Evolutionary conservation across 2,113 vertebrate species (phyloP).

Genomic region (Macrotis lagotis): DNA sequence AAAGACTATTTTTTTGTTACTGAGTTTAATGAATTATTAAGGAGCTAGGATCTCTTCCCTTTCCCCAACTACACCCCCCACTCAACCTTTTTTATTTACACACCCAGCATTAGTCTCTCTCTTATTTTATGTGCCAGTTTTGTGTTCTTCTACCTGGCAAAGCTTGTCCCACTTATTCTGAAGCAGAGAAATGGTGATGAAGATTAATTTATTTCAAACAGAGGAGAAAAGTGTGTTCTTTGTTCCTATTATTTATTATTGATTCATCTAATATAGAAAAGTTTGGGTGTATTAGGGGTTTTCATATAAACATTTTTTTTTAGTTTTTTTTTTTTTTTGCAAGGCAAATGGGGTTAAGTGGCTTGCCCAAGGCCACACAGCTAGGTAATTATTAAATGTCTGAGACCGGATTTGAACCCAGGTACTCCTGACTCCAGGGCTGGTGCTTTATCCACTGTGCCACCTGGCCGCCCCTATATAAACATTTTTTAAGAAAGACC

Average conservation of each 20-base stretch:
- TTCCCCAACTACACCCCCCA: not conserved
- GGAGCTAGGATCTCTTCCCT: conserved; percentile 51
- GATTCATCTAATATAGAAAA: conserved; percentile 17
- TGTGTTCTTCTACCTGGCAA: conserved; percentile 48
- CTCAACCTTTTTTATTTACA: conserved; percentile 66
- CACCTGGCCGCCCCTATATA: no score
- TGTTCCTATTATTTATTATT: conserved; percentile 33
- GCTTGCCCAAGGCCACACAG: no score
- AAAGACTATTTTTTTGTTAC: conserved; percentile 73
- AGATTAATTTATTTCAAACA: conserved; percentile 57
- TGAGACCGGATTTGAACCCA: no score
- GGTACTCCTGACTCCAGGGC: no score
- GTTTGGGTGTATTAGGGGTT: not conserved
- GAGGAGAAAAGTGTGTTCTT: conserved; percentile 63
- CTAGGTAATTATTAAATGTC: no score
- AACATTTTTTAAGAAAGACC: conserved; percentile 35
- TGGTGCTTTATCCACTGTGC: no score
- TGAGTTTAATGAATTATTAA: conserved; percentile 74
- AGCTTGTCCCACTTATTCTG: conserved; percentile 35
- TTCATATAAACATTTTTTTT: conserved; percentile 11
- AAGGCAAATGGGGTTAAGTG: no score
- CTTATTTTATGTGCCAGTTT: conserved; percentile 65
- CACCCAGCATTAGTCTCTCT: conserved; percentile 64
- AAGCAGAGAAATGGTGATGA: conserved; percentile 49
- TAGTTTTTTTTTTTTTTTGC: no score